Conservation (phyloP, 92 coral and sea anemone genomes). For the Micromussa lordhowensis region DNA sequence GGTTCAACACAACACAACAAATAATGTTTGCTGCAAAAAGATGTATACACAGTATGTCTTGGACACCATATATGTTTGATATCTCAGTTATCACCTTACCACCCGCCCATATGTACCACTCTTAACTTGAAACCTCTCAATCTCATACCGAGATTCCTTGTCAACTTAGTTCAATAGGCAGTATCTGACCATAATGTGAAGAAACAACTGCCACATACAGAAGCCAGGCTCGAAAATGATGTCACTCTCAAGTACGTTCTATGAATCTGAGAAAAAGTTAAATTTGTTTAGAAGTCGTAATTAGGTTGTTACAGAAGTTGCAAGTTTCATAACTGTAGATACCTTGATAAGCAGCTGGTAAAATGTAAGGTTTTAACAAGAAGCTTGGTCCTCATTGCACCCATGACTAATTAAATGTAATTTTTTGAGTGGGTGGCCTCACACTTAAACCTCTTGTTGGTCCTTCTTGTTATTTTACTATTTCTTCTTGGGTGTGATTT, state of each 20-base stretch:
- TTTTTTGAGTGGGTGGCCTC: background rate
- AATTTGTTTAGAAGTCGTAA: background rate
- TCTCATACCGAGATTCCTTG: background rate
- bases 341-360: background rate
- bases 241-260: background rate
- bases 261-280: background rate
- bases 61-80: background rate
- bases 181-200: slow-evolving; percentile 20
- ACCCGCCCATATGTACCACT: too few species aligned
- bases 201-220: background rate
- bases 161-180: background rate
- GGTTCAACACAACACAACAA: background rate
- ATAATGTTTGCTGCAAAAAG: background rate
- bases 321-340: too few species aligned
- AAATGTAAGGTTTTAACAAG: background rate
- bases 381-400: too few species aligned
- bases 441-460: too few species aligned
- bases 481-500: too few species aligned
- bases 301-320: too few species aligned
- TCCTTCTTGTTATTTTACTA: too few species aligned
- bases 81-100: background rate
- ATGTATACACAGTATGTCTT: background rate
- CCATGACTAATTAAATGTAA: too few species aligned
- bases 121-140: background rate
- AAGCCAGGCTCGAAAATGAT: too few species aligned